Conservation (phyloP, 1,140 invertebrate species). For the Euwallacea similis region DNA sequence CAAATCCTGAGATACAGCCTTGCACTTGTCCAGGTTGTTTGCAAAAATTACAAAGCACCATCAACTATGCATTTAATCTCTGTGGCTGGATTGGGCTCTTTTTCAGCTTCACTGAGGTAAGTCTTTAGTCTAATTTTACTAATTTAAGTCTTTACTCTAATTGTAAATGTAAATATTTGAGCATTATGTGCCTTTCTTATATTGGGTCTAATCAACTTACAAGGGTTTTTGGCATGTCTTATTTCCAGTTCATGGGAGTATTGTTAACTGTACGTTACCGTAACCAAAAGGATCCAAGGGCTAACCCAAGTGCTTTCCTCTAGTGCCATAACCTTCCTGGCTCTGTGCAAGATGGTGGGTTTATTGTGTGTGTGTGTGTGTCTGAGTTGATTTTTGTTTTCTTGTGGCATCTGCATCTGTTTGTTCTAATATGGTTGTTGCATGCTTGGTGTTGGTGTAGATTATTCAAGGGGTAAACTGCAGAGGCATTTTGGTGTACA, state of each 20-base stretch:
- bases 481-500: too few species aligned
- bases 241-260: slow-evolving; percentile 90
- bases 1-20: slow-evolving; percentile 39
- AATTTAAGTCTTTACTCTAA: slow-evolving; percentile 57
- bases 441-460: not conserved
- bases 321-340: slow-evolving; percentile 62
- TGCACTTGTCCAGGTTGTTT: slow-evolving; percentile 76
- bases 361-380: slow-evolving; percentile 18
- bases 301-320: slow-evolving; percentile 95
- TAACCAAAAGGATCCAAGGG: slow-evolving; percentile 95
- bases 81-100: slow-evolving; percentile 92
- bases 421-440: not conserved
- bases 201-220: slow-evolving; percentile 2
- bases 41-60: slow-evolving; percentile 72
- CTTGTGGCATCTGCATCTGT: not conserved
- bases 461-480: not conserved
- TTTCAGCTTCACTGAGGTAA: slow-evolving; percentile 97
- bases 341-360: slow-evolving; percentile 53
- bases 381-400: not conserved
- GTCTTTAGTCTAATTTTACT: slow-evolving; percentile 18
- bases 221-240: slow-evolving; percentile 49
- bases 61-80: slow-evolving; percentile 85
- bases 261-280: slow-evolving; percentile 95
- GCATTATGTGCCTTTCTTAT: slow-evolving; percentile 11
- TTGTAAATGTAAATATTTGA: not conserved